Conservation (phyloP, 1,140 invertebrate species). For the Scaptomyza hsui region DNA sequence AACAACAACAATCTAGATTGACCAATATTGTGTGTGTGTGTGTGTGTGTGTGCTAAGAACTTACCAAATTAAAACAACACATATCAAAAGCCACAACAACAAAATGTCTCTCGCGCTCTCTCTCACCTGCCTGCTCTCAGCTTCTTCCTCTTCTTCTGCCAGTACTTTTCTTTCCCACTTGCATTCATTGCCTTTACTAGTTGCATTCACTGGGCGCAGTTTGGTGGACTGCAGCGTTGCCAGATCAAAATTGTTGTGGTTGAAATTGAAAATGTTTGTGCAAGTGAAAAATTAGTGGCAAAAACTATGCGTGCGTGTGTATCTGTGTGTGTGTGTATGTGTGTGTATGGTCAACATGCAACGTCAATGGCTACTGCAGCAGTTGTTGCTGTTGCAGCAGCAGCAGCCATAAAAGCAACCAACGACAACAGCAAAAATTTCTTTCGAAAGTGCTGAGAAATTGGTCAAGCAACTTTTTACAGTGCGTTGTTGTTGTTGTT, state of each 20-base stretch:
- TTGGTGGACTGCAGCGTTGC: conserved; percentile 42
- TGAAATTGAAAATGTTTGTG: conserved; percentile 25
- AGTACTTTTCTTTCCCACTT: conserved; percentile 5
- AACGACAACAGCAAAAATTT: conserved; percentile 34
- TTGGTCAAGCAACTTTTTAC: conserved; percentile 43
- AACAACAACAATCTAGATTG: background rate
- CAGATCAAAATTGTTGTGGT: conserved; percentile 39
- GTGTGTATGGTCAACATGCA: conserved; percentile 55
- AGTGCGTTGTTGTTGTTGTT: conserved; percentile 25
- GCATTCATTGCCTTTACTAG: conserved; percentile 5
- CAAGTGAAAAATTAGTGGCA: conserved; percentile 51
- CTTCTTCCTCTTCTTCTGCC: background rate
- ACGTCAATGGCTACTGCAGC: conserved; percentile 57
- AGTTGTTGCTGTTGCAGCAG: conserved; percentile 20
- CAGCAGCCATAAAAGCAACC: conserved; percentile 25
- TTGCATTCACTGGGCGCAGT: conserved; percentile 8
- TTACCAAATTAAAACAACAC: conserved; percentile 70
- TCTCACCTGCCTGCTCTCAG: background rate
- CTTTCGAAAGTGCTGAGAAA: conserved; percentile 54
- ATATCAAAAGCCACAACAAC: conserved; percentile 8
- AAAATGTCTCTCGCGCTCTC: background rate
- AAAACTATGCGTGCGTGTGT: conserved; percentile 38
- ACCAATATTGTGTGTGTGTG: conserved; percentile 19
- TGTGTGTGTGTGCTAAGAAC: conserved; percentile 34
- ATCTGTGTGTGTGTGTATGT: conserved; percentile 26